Percentiles rank a stretch among this genome's conserved stretches.
These are phyloP conservation scores for Chymomyza caudatula DNA, from an alignment of 2,888 invertebrate species.

Conservation along the genomic window DNA sequence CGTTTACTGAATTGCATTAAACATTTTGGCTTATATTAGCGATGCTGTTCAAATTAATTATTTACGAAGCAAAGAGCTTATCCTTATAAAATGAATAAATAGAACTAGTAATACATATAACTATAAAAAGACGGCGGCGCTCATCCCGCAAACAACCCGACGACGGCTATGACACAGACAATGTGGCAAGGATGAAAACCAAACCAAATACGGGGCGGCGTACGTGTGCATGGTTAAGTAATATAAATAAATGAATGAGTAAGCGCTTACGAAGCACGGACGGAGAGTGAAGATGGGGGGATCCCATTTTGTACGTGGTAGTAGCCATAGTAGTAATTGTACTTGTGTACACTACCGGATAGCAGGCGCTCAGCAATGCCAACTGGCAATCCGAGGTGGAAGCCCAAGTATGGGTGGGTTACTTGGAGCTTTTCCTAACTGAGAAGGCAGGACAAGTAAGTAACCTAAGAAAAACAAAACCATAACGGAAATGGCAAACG, in stretches of 20 bases:
- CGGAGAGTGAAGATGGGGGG: constrained; percentile 13
- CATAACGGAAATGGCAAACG: constrained; percentile 26
- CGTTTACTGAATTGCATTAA: too few relatives aligned
- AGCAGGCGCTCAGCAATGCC: constrained; percentile 54
- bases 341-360: constrained; percentile 53
- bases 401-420: constrained; percentile 19
- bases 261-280: too few relatives aligned
- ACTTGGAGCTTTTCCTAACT: neutral
- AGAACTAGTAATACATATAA: constrained; percentile 39
- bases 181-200: constrained; percentile 10
- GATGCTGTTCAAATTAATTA: constrained; percentile 75
- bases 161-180: constrained; percentile 2
- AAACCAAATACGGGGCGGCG: constrained; percentile 21
- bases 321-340: constrained; percentile 37
- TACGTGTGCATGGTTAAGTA: constrained; percentile 59
- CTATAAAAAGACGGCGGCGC: constrained; percentile 46
- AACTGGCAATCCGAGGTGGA: constrained; percentile 6
- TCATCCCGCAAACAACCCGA: neutral
- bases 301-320: neutral
- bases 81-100: constrained; percentile 76
- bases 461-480: constrained; percentile 1
- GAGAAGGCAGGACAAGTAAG: neutral
- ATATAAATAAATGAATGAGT: constrained; percentile 64
- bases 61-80: constrained; percentile 73
- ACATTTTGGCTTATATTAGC: constrained; percentile 23